Evolutionary conservation across 2,888 invertebrate species (phyloP).

Genomic region (Dasypolia templi): DNA sequence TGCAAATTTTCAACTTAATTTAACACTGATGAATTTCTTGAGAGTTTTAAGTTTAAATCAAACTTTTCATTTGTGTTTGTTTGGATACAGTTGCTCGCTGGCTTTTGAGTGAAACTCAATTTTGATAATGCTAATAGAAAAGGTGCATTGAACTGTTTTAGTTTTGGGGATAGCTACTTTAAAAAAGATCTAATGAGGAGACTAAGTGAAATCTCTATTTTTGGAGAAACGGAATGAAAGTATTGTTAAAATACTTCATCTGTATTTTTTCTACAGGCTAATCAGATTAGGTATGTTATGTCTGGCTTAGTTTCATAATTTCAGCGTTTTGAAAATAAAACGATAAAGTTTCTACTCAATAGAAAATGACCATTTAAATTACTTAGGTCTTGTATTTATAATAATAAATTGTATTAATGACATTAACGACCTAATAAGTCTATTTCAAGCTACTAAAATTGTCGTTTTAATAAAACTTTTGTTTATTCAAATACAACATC

Average conservation of each 20-base stretch:
- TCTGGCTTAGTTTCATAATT: background rate
- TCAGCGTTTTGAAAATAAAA: background rate
- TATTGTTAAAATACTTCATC: background rate
- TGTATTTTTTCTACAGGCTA: background rate
- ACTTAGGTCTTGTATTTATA: no score
- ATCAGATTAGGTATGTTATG: background rate
- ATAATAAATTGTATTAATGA: slow-evolving; percentile 39
- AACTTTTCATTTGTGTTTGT: slow-evolving; percentile 78
- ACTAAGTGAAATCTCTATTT: background rate
- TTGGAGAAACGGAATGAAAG: background rate
- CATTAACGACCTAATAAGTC: slow-evolving; percentile 37
- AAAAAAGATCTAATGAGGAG: background rate
- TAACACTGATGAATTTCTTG: slow-evolving; percentile 81
- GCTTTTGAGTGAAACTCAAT: slow-evolving; percentile 36
- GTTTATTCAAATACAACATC: slow-evolving; percentile 74
- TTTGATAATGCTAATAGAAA: slow-evolving; percentile 35
- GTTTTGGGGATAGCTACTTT: background rate
- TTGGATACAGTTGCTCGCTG: slow-evolving; percentile 49
- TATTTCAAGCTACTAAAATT: slow-evolving; percentile 39
- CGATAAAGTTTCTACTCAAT: background rate
- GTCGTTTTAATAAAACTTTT: slow-evolving; percentile 66
- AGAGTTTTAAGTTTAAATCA: slow-evolving; percentile 77
- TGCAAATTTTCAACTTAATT: slow-evolving; percentile 83
- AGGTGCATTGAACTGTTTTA: slow-evolving; percentile 21
- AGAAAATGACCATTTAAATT: background rate